Percentiles rank a stretch among this genome's conserved stretches.
phyloP scores from a whole-genome alignment of 1,140 invertebrate genomes.

The Micrasema longulum region DNA sequence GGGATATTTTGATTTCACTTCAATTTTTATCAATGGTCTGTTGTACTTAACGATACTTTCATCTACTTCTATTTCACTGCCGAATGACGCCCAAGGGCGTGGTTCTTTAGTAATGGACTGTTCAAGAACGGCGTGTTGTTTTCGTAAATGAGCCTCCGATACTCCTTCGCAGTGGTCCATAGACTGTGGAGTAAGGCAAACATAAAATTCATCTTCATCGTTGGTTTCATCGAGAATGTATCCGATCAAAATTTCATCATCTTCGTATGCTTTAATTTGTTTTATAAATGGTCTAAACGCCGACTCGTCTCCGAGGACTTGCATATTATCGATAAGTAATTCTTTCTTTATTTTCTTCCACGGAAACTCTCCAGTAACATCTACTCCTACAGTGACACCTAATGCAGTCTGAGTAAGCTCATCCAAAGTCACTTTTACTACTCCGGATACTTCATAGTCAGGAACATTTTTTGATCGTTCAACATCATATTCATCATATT shows the following conservation, averaged over 20 bases:
- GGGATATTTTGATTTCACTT: constrained; percentile 73
- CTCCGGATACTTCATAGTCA: constrained; percentile 63
- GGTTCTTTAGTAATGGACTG: constrained; percentile 73
- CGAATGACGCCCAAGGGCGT: constrained; percentile 71
- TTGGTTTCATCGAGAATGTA: constrained; percentile 74
- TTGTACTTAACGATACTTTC: constrained; percentile 66
- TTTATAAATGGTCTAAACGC: constrained; percentile 70
- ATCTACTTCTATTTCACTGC: constrained; percentile 74
- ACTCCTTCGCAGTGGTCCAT: constrained; percentile 71
- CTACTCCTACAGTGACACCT: constrained; percentile 66
- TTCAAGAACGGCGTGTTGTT: constrained; percentile 71
- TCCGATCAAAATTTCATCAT: constrained; percentile 73
- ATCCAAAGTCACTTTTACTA: constrained; percentile 58
- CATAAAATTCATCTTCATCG: constrained; percentile 75
- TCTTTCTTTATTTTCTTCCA: constrained; percentile 76
- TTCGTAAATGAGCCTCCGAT: constrained; percentile 62
- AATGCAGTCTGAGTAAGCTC: constrained; percentile 66
- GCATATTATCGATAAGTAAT: constrained; percentile 71
- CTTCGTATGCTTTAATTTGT: constrained; percentile 67
- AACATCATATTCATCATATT: not conserved
- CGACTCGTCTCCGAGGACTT: constrained; percentile 65
- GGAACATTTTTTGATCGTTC: constrained; percentile 24
- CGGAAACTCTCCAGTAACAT: constrained; percentile 78
- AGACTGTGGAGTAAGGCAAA: constrained; percentile 74
- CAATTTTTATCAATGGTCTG: constrained; percentile 72